Conservation (phyloP, 1,140 invertebrate species). For the Hormaphis cornu region DNA sequence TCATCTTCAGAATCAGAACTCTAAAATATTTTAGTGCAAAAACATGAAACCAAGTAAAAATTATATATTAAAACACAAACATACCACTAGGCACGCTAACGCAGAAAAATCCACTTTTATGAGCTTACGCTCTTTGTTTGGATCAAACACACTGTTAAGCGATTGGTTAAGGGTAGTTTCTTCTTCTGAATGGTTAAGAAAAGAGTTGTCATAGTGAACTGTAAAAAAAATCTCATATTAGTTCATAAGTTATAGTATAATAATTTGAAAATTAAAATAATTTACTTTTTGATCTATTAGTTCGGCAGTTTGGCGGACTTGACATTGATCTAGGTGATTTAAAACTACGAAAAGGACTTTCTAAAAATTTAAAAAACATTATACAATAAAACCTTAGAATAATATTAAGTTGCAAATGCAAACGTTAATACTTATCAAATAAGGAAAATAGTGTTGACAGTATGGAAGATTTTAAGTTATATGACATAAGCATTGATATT, state of each 20-base stretch:
- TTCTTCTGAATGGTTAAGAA: constrained; percentile 5
- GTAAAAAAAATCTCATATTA: neutral
- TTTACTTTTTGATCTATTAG: constrained; percentile 22
- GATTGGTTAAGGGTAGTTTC: constrained; percentile 1
- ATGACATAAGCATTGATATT: neutral
- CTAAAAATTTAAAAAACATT: constrained; percentile 9
- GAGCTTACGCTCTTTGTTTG: constrained; percentile 20
- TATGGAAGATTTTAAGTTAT: neutral
- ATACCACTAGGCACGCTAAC: constrained; percentile 17
- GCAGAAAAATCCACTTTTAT: constrained; percentile 30
- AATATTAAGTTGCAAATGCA: neutral
- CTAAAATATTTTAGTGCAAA: neutral
- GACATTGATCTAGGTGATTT: constrained; percentile 25
- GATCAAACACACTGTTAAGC: constrained; percentile 6
- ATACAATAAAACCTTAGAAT: neutral
- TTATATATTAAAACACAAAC: neutral
- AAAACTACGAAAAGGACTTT: constrained; percentile 4
- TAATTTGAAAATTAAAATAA: neutral
- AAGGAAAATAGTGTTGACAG: neutral
- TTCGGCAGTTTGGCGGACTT: constrained; percentile 15
- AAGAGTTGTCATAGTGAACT: constrained; percentile 17
- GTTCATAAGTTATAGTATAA: neutral
- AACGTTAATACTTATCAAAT: no score
- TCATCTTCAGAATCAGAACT: constrained; percentile 29
- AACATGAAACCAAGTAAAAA: neutral